Base-by-base conservation (phyloP, 2,113 vertebrate genomes). In the Nerophis ophidion region DNA sequence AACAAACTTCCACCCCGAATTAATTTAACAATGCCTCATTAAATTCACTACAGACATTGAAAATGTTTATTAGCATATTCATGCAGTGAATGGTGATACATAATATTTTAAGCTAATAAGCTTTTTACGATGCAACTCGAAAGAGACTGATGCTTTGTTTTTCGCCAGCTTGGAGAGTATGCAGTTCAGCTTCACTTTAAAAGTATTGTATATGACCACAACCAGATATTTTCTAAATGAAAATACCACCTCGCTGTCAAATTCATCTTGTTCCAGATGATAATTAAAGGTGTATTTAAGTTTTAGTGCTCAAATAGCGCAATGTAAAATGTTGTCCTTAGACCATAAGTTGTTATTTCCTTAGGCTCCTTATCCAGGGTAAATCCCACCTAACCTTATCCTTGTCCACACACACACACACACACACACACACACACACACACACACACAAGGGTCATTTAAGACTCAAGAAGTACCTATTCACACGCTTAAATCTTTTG, bases 181-280 rank as follows among this genome's bases (percentile, higher is more conserved):
- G 83, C 72, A 81, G 86, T 88, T 82, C 74, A 85, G 88, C 86
- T 89, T 89, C 84, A 88, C 87, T 89, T 88, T 81, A 81, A 73
- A 75, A 35, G 62, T 75, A 73, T 68, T 82, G 77, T 81, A 83
- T 88, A 90, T 86, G 82, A 87, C 85, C 84, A 59, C 72, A 57
- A 74, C 70, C 81, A 84, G 80, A 86, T 87, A 77, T 85, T 72
- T 75, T 77, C 75, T 80, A 86, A 89, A 87, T 81, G 83, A 85
- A 86, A 80, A 77, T 78, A 86, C 81, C 78, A 81, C 68, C 51
- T 64, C 5, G 60, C 77, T 87, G 85, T 85, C 79, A 76, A 78
- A 86, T 86, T 76, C 61, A 34, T 76, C 72, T 68, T 74, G 65
- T 85, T 71, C 61, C 63, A 73, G 75, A 64, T 61, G 64, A 66